These are phyloP conservation scores for Acromyrmex charruanus DNA, from an alignment of 1,140 invertebrate genomes.

Conservation along the genomic window DNA sequence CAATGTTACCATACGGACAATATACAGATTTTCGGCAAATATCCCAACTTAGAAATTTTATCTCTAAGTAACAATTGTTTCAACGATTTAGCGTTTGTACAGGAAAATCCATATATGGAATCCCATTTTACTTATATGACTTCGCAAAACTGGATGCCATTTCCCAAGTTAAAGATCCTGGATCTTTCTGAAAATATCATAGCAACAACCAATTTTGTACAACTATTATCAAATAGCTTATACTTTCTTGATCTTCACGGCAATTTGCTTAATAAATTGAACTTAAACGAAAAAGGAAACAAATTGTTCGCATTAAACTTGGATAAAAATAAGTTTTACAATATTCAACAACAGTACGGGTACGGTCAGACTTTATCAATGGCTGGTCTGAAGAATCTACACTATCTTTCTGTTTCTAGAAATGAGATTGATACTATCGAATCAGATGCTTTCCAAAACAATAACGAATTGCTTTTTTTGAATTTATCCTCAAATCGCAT, in stretches of 20 bases:
- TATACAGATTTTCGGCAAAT: neutral
- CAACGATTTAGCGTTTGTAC: neutral
- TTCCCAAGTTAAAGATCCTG: neutral
- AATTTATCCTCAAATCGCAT: neutral
- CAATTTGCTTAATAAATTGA: neutral
- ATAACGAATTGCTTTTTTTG: neutral
- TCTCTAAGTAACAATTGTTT: neutral
- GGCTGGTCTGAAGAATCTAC: neutral
- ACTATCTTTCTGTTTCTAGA: neutral
- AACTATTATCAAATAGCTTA: neutral
- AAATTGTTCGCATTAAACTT: neutral
- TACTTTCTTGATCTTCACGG: neutral
- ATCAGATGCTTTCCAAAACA: neutral
- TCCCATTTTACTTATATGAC: too few species aligned
- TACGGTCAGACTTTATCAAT: neutral
- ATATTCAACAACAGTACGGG: neutral
- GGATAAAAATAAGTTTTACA: neutral
- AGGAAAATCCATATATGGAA: too few species aligned
- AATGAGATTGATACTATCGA: neutral
- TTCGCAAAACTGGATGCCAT: neutral
- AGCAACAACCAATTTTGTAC: neutral
- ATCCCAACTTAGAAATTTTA: constrained; percentile 25
- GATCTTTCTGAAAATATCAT: neutral
- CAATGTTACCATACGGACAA: too few species aligned
- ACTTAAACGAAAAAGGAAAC: neutral